A percentile compares a stretch with the other conserved stretches of the same genome.
phyloP scores from a whole-genome alignment of 1,140 invertebrate genomes.

The Caerostris darwini region DNA sequence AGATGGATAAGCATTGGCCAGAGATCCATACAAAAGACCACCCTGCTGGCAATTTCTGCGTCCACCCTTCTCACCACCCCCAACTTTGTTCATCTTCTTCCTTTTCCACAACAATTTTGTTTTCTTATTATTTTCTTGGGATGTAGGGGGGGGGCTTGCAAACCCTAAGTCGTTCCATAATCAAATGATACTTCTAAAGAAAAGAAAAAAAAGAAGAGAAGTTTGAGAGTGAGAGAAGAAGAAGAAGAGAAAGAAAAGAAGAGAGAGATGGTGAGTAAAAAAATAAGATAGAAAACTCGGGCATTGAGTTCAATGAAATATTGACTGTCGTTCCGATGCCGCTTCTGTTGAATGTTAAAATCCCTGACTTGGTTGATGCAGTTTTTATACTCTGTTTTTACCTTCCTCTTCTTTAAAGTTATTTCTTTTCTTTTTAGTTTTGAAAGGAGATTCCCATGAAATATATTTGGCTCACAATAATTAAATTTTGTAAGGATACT shows the following conservation, averaged over 20 bases:
- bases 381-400: slow-evolving; percentile 32
- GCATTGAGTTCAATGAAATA: slow-evolving; percentile 64
- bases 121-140: slow-evolving; percentile 37
- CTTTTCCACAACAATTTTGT: slow-evolving; percentile 50
- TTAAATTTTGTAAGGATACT: too few species aligned
- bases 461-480: slow-evolving; percentile 10
- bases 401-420: slow-evolving; percentile 31
- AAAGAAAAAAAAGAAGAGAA: neutral
- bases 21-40: slow-evolving; percentile 46
- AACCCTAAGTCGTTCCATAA: slow-evolving; percentile 45
- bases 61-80: neutral
- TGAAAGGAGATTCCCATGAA: neutral
- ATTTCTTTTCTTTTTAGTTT: neutral
- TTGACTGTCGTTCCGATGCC: slow-evolving; percentile 49
- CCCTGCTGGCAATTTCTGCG: neutral
- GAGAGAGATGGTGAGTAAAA: slow-evolving; percentile 1
- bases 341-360: slow-evolving; percentile 60
- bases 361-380: neutral
- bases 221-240: too few species aligned
- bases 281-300: neutral
- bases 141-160: neutral
- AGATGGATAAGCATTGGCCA: slow-evolving; percentile 43
- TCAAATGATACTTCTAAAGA: slow-evolving; percentile 56
- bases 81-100: slow-evolving; percentile 5
- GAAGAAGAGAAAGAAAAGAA: too few species aligned